Evolutionary conservation across 1,140 invertebrate genomes (phyloP), one percentile per base, ranked within the genome.

Genomic region (Pseudomyrmex gracilis): DNA sequence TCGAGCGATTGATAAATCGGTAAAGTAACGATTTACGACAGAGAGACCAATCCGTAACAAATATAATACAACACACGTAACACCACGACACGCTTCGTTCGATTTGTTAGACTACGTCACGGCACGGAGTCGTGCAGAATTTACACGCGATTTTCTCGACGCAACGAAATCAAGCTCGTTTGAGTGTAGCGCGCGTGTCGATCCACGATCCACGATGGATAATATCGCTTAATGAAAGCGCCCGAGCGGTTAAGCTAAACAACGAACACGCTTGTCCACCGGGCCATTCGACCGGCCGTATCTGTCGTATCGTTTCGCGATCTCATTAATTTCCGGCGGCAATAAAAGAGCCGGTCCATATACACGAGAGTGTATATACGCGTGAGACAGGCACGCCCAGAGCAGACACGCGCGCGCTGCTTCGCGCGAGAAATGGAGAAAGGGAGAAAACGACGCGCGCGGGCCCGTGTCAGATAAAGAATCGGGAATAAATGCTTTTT

Each of bases 311-410:
- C 74, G 83, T 51, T 53, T 85, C 58, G 83, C 82, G 90, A 93
- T 94, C 88, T 89, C 93, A 93, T 94, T 94, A 94, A 94, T 94
- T 93, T 93, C 91, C 92, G 89, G 34, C 45, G 82, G 92, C 91
- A 93, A 94, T 93, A 94, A 94, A 94, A 92, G 89, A 34, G 34
- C 34, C 34, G 34, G 34, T 34, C 34, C 34, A 34, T 34, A 34
- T 34, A 34, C 34, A 34, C 88, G 77, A 86, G 76, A 85, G 58
- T 53, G 82, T 84, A 17, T 7, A n/a, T 86, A 60, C 84, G 88
- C 92, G 94, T 93, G 94, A 93, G 93, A 94, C 92, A 90, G 93
- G 92, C 92, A 93, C 93, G 94, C 93, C 94, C 91, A 90, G 76
- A 63, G 57, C 67, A 34, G 34, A 83, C 82, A 74, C 63, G 67